Base-by-base conservation (phyloP, 2,888 invertebrate species). In the Caenorhabditis macrosperma region DNA sequence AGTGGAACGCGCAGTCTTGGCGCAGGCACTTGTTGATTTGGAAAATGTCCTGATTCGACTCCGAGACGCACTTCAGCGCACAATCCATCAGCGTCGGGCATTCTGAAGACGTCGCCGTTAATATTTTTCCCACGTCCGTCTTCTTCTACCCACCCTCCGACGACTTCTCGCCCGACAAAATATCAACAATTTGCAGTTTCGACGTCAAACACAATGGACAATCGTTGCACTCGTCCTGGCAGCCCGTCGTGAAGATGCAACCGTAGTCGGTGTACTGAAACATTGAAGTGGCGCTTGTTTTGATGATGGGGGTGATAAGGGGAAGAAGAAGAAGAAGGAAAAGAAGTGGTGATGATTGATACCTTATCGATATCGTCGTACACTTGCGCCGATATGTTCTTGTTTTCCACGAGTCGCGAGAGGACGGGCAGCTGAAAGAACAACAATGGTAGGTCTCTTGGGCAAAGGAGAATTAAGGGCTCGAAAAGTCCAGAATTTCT, bases 191-290 rank as follows among this genome's bases (percentile, higher is more conserved):
- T 79, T 84, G 88, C 22, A 86, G 66, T 71, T 88, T 88, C 33
- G 85, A 82, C 22, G 86, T 83, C 50, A 76, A 52, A 77, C 88
- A 88, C 33, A 88, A 74, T 0, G 88, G 88, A 61, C 88, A 88
- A 20, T 82, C 77, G 60, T 87, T 87, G 78, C 88, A 88, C 61
- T 88, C 88, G 50, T 88, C 88, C 63, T 85, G 79, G 66, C 88
- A 88, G 35, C 88, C 88, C 35, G 87, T 78, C 5, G 88, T 87
- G 79, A 88, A 88, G 50, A 88, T 88, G 76, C 88, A 88, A 17
- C 87, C 88, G 75, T 88, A 88, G 61, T 88, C 88, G 15, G 88
- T 88, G 59, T 83, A 79, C 87, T 86, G 72, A 78, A 85, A 80
- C 17, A 20, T 17, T 7, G 35, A 33, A 3, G 9, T 9, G n/a